These are phyloP conservation scores for Gasteruption jaculator DNA, from an alignment of 2,888 invertebrate genomes.

Conservation along the genomic window DNA sequence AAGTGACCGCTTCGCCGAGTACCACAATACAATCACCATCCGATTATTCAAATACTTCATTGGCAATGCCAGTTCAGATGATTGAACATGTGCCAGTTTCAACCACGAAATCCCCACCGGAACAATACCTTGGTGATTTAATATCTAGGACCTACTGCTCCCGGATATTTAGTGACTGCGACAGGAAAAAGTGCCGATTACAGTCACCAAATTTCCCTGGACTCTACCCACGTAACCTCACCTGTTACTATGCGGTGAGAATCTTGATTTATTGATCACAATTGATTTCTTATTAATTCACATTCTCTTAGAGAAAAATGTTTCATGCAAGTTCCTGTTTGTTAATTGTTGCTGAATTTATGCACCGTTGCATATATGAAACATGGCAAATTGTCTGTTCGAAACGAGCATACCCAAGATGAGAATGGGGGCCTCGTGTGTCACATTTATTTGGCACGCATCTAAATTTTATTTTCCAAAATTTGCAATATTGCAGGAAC, in stretches of 20 bases:
- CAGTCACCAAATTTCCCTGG: slow-evolving; percentile 93
- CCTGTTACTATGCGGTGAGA: slow-evolving; percentile 86
- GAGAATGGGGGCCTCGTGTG: too few species aligned
- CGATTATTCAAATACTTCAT: slow-evolving; percentile 39
- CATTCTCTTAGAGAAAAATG: too few species aligned
- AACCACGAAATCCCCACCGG: slow-evolving; percentile 52
- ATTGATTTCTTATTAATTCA: too few species aligned
- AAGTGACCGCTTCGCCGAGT: slow-evolving; percentile 30
- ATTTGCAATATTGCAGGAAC: too few species aligned
- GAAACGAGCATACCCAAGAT: too few species aligned
- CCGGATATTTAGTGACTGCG: slow-evolving; percentile 87
- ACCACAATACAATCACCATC: slow-evolving; percentile 31
- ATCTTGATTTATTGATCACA: too few species aligned
- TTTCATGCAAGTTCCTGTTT: too few species aligned
- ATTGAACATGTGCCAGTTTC: slow-evolving; percentile 42
- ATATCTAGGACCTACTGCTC: slow-evolving; percentile 91
- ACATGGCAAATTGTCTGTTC: too few species aligned
- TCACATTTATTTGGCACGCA: too few species aligned
- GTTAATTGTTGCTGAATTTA: too few species aligned
- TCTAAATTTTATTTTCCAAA: too few species aligned
- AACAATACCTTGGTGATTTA: slow-evolving; percentile 79
- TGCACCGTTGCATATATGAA: too few species aligned
- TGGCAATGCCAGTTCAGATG: slow-evolving; percentile 39
- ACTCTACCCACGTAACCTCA: slow-evolving; percentile 88
- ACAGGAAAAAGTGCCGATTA: slow-evolving; percentile 81